These are phyloP conservation scores for Parnassius apollo DNA, from an alignment of 2,888 invertebrate genomes.

Conservation along the genomic window DNA sequence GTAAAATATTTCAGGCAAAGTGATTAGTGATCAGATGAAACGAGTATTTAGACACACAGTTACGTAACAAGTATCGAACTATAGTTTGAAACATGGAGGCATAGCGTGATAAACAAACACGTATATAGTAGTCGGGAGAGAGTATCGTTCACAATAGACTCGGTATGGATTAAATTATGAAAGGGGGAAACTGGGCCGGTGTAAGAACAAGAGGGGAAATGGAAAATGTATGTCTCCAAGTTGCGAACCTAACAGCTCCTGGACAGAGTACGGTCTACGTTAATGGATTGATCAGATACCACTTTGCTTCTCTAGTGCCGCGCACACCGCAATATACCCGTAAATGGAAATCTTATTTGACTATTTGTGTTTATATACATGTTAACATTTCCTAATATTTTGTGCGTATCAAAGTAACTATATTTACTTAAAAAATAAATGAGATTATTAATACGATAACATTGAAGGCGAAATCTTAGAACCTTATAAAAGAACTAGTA, in stretches of 20 bases:
- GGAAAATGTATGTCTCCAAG: constrained; percentile 79
- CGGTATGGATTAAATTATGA: constrained; percentile 75
- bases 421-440: no score
- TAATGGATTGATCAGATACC: constrained; percentile 79
- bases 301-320: constrained; percentile 44
- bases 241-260: constrained; percentile 67
- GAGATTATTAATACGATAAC: no score
- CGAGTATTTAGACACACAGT: constrained; percentile 15
- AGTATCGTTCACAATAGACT: constrained; percentile 65
- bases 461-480: no score
- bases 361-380: not conserved
- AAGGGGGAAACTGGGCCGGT: constrained; percentile 63
- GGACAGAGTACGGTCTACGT: constrained; percentile 60
- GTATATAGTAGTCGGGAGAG: constrained; percentile 30
- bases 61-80: constrained; percentile 25
- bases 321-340: constrained; percentile 16
- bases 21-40: constrained; percentile 5
- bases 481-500: no score
- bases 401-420: no score
- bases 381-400: not conserved
- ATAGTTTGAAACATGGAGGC: constrained; percentile 17
- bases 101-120: constrained; percentile 9
- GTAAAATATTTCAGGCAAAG: constrained; percentile 22
- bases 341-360: constrained; percentile 30
- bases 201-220: constrained; percentile 68